A percentile compares a stretch with the other conserved stretches of the same genome.
These are phyloP conservation scores for Tichodroma muraria DNA, from an alignment of 2,113 vertebrate genomes.

Conservation along the genomic window DNA sequence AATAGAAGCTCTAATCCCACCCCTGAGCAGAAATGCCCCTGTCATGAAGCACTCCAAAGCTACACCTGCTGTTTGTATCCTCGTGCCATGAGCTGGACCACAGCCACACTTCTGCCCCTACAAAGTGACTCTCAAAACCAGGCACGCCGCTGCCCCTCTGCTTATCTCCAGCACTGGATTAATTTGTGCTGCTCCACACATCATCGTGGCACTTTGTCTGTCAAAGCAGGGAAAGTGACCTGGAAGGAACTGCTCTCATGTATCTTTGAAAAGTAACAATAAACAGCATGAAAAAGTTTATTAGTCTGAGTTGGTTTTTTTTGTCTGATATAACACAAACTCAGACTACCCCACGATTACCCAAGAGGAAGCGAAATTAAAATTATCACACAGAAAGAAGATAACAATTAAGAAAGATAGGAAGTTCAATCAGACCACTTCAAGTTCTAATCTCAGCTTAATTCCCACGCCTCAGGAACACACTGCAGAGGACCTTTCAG, in stretches of 20 bases:
- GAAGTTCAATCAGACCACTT: background rate
- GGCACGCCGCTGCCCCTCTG: background rate
- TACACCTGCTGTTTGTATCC: background rate
- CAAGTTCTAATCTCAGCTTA: background rate
- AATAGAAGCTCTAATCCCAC: background rate
- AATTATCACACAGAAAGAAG: background rate
- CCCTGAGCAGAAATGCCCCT: background rate
- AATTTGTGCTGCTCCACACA: background rate
- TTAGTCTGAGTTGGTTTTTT: background rate
- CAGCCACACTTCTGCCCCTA: background rate
- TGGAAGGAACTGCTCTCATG: background rate
- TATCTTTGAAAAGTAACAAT: background rate
- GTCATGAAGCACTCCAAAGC: background rate
- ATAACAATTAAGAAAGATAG: background rate
- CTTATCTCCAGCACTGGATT: background rate
- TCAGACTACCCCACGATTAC: background rate
- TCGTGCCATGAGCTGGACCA: background rate
- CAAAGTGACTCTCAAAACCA: background rate
- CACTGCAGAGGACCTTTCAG: background rate
- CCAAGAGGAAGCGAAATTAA: background rate
- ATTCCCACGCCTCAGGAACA: background rate
- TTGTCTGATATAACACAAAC: background rate
- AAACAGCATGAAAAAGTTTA: background rate
- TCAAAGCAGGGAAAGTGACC: background rate
- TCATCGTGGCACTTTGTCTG: background rate